phyloP scores from a whole-genome alignment of 2,797 vertebrate species.

The Hylomyscus alleni region DNA sequence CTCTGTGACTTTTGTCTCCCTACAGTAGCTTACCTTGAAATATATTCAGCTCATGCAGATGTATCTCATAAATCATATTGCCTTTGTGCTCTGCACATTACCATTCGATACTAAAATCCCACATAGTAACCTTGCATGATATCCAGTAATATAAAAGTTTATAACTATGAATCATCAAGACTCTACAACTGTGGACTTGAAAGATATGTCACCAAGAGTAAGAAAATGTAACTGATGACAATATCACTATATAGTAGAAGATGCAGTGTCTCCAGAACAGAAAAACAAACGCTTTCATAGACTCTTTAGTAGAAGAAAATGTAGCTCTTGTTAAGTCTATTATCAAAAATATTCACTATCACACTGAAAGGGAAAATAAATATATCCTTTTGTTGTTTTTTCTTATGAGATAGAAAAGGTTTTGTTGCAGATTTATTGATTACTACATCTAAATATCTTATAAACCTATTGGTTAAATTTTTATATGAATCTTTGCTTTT shows the following conservation, averaged over 20 bases:
- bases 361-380: not conserved
- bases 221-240: not conserved
- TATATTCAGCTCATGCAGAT: not conserved
- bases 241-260: not conserved
- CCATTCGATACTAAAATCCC: constrained; percentile 45
- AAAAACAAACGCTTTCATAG: not conserved
- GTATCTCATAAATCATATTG: constrained; percentile 34
- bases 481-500: not conserved
- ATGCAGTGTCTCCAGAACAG: not conserved
- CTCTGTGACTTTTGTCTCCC: constrained; percentile 1
- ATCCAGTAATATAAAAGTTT: not conserved
- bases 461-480: not conserved
- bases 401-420: not conserved
- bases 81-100: constrained; percentile 35
- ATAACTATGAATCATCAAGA: not conserved
- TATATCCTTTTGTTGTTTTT: constrained; percentile 17
- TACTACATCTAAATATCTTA: not conserved
- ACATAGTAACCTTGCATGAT: not conserved
- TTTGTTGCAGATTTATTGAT: not conserved
- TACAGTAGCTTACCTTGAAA: constrained; percentile 52
- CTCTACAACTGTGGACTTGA: not conserved
- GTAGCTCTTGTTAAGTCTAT: not conserved
- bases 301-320: not conserved
- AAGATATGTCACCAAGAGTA: not conserved
- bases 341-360: not conserved